phyloP scores from a whole-genome alignment of 2,888 invertebrate species.

The Ormyrus thymus region DNA sequence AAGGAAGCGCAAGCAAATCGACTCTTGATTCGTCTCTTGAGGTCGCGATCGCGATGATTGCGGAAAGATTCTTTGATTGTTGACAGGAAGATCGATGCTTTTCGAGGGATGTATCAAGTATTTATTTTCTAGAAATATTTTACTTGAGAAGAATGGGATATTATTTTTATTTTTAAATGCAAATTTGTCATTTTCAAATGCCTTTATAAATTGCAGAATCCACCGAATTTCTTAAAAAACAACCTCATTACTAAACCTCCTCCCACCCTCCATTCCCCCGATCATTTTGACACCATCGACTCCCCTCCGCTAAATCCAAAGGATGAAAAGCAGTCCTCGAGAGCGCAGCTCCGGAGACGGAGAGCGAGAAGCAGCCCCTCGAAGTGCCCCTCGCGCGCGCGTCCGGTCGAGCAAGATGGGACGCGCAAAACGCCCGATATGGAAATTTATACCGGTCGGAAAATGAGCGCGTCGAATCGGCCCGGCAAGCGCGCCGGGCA shows the following conservation, averaged over 20 bases:
- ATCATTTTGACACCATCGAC: too few species aligned
- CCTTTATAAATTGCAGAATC: too few species aligned
- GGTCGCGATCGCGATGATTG: neutral
- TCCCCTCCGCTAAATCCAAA: too few species aligned
- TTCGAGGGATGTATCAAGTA: too few species aligned
- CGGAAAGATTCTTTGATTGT: neutral
- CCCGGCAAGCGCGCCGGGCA: constrained; percentile 53
- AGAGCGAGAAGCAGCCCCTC: constrained; percentile 8
- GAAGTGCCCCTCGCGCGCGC: constrained; percentile 18
- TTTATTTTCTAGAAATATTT: too few species aligned
- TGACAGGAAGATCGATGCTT: neutral
- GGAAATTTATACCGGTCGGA: constrained; percentile 68
- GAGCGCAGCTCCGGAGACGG: neutral
- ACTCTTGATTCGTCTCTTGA: neutral
- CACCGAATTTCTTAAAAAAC: too few species aligned
- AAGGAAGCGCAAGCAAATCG: neutral
- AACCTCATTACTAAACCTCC: too few species aligned
- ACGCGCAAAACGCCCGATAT: constrained; percentile 58
- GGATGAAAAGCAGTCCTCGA: neutral
- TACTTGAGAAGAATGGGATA: too few species aligned
- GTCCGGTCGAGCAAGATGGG: constrained; percentile 13
- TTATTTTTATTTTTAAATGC: too few species aligned
- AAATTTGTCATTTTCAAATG: too few species aligned
- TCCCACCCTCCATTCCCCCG: too few species aligned
- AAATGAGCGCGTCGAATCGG: constrained; percentile 66